These are phyloP conservation scores for Pemphigus obesinymphae DNA, from an alignment of 1,140 invertebrate species.

Conservation along the genomic window DNA sequence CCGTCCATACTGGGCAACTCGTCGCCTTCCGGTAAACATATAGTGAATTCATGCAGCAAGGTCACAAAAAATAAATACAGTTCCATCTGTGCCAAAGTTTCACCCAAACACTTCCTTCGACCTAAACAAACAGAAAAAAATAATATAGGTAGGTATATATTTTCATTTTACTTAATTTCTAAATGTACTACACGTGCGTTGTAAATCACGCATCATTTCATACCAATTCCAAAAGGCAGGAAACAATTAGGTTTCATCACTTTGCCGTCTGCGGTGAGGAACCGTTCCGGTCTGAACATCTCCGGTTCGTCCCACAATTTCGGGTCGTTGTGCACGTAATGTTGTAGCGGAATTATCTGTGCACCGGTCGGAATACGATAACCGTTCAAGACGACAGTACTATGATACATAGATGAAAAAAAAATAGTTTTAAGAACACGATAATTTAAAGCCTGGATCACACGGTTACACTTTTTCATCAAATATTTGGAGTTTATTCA, in stretches of 20 bases:
- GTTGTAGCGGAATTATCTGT: conserved; percentile 77
- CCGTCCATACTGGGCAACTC: conserved; percentile 68
- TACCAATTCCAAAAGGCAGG: conserved; percentile 82
- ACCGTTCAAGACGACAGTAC: conserved; percentile 72
- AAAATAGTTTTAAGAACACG: too few relatives aligned
- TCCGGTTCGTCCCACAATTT: conserved; percentile 80
- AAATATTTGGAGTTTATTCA: too few relatives aligned
- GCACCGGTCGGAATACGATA: conserved; percentile 75
- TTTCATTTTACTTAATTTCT: too few relatives aligned
- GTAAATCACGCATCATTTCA: too few relatives aligned
- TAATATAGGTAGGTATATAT: background rate
- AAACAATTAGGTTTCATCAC: conserved; percentile 80
- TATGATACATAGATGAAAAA: too few relatives aligned
- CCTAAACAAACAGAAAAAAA: conserved; percentile 50
- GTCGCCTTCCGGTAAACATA: conserved; percentile 64
- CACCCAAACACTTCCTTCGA: conserved; percentile 85
- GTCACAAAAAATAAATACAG: conserved; percentile 84
- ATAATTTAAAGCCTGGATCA: too few relatives aligned
- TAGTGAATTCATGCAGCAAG: conserved; percentile 76
- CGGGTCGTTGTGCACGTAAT: conserved; percentile 83
- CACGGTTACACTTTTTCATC: too few relatives aligned
- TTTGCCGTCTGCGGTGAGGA: conserved; percentile 72
- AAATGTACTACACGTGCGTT: too few relatives aligned
- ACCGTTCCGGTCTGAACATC: conserved; percentile 74
- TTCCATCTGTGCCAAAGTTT: conserved; percentile 84